Base-by-base conservation (phyloP, 2,888 invertebrate species). In the Romanomermis culicivorax region DNA sequence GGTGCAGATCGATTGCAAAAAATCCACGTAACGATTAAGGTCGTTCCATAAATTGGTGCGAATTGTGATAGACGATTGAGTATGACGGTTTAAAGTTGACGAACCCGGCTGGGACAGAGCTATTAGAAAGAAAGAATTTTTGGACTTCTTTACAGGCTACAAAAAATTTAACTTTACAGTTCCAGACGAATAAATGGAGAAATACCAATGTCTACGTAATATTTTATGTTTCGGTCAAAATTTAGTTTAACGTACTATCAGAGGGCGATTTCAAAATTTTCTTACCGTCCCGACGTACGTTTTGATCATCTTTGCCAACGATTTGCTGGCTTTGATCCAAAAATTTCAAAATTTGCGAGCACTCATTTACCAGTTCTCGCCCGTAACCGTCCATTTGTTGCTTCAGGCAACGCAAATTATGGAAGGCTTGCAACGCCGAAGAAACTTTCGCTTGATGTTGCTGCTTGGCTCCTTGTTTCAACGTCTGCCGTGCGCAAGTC, bases 11-110 rank as follows among this genome's bases (percentile, higher is more conserved):
- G 66, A 63, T 58, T 69, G 69, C 48, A 74, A 69, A 56, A 79
- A 78, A 65, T 83, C 82, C 66, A 87, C 82, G 7, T 85, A 72
- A 70, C 81, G 82, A 66, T 89, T 87, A 64, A 91, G 77, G 62
- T 85, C 85, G 58, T 81, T 80, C 88, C 89, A 91, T 2, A 91
- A 76, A 64, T 82, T 76, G 43, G 74, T 77, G 58, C 80, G 71
- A 62, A 80, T 49, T 30, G 23, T 17, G n/a, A 54, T 51, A 29
- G 66, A 56, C 17, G 36, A 43, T 42, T 29, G 36, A 20, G n/a
- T 43, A 17, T 2, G 17, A 23, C 45, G 17, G 4, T n/a, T 23
- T 11, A n/a, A 4, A 7, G 23, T 7, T 23, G 45, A n/a, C 45
- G 23, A n/a, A 45, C 17, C 4, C 17, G 11, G 11, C 23, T 11